phyloP scores from a whole-genome alignment of 2,113 vertebrate species.

The Rattus norvegicus region GRCr8 NC_086026.1:110384501-110385000 shows the following conservation, averaged over 20 bases:
- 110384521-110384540: background rate
- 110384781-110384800: background rate
- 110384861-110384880: too few relatives aligned
- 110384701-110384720: background rate
- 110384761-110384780: conserved; percentile 44
- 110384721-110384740: background rate
- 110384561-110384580: conserved; percentile 11
- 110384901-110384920: too few relatives aligned
- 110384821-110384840: too few relatives aligned
- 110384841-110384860: too few relatives aligned
- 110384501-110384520: background rate
- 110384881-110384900: too few relatives aligned
- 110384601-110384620: conserved; percentile 10
- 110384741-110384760: background rate
- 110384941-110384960: too few relatives aligned
- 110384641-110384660: conserved; percentile 23
- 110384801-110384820: conserved; percentile 17
- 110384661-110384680: background rate
- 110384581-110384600: conserved; percentile 9
- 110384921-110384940: too few relatives aligned
- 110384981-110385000: too few relatives aligned
- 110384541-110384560: background rate
- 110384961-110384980: too few relatives aligned
- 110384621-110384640: background rate
- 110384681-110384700: conserved; percentile 43